phyloP scores from a whole-genome alignment of 1,140 invertebrate genomes.

The Zaprionus ornatus region DNA sequence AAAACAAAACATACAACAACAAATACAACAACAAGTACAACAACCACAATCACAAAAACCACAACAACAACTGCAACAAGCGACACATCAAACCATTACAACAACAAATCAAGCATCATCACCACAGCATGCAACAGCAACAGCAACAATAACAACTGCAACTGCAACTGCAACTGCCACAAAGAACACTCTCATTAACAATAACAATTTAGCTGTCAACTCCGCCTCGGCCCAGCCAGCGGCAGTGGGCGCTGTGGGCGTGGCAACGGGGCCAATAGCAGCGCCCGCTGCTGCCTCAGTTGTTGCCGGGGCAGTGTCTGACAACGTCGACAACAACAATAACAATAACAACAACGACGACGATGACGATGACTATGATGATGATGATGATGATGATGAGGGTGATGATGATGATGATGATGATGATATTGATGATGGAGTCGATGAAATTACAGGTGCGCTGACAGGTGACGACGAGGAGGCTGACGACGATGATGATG shows the following conservation, averaged over 20 bases:
- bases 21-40: slow-evolving; percentile 50
- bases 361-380: slow-evolving; percentile 86
- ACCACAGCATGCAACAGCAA: slow-evolving; percentile 41
- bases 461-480: slow-evolving; percentile 87
- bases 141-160: slow-evolving; percentile 34
- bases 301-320: slow-evolving; percentile 85
- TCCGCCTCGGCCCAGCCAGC: slow-evolving; percentile 47
- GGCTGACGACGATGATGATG: slow-evolving; percentile 88
- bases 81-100: slow-evolving; percentile 49
- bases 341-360: slow-evolving; percentile 87
- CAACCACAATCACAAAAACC: slow-evolving; percentile 34
- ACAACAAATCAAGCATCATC: slow-evolving; percentile 61
- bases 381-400: slow-evolving; percentile 88
- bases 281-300: slow-evolving; percentile 84
- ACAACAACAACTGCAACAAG: slow-evolving; percentile 47
- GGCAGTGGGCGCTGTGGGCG: slow-evolving; percentile 33
- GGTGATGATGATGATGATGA: slow-evolving; percentile 86
- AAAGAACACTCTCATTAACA: slow-evolving; percentile 65
- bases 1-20: slow-evolving; percentile 67
- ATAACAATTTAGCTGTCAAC: slow-evolving; percentile 58
- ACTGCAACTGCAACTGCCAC: slow-evolving; percentile 38
- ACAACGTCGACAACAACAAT: slow-evolving; percentile 63
- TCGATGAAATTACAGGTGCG: slow-evolving; percentile 87
- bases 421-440: slow-evolving; percentile 84
- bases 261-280: slow-evolving; percentile 35